Percentiles rank a stretch among this genome's conserved stretches.
Evolutionary conservation across 2,113 vertebrate genomes (phyloP).

Genomic region (Ptilorrhoa leucosticta): DNA sequence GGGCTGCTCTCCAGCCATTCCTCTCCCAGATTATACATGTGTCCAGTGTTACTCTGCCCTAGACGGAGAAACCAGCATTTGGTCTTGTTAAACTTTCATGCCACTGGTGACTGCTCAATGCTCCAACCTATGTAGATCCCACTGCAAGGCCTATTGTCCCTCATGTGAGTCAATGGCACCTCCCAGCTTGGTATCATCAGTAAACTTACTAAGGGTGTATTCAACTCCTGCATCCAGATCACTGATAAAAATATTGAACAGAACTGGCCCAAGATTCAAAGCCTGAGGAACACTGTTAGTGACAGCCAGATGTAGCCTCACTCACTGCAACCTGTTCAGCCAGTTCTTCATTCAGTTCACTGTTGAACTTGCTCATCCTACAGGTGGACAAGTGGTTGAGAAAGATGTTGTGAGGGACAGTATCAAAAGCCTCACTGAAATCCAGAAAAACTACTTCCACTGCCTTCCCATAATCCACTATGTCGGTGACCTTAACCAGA

Average conservation of each 20-base stretch:
- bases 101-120: not conserved
- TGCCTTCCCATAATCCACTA: not conserved
- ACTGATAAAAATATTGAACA: not conserved
- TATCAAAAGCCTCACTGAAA: not conserved
- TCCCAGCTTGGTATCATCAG: not conserved
- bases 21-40: not conserved
- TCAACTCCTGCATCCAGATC: not conserved
- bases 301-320: not conserved
- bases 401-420: not conserved
- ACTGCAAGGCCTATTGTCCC: not conserved
- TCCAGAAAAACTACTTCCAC: not conserved
- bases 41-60: not conserved
- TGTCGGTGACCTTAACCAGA: not conserved
- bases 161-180: not conserved
- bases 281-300: not conserved
- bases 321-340: not conserved
- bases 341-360: not conserved
- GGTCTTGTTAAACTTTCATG: not conserved
- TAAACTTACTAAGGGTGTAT: not conserved
- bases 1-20: not conserved
- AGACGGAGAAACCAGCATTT: not conserved
- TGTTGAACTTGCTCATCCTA: accelerated
- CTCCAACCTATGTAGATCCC: not conserved
- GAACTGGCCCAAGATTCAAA: not conserved
- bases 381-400: not conserved